Evolutionary conservation across 2,888 invertebrate species (phyloP).

Genomic region (Ptycholaimellus sp.): DNA sequence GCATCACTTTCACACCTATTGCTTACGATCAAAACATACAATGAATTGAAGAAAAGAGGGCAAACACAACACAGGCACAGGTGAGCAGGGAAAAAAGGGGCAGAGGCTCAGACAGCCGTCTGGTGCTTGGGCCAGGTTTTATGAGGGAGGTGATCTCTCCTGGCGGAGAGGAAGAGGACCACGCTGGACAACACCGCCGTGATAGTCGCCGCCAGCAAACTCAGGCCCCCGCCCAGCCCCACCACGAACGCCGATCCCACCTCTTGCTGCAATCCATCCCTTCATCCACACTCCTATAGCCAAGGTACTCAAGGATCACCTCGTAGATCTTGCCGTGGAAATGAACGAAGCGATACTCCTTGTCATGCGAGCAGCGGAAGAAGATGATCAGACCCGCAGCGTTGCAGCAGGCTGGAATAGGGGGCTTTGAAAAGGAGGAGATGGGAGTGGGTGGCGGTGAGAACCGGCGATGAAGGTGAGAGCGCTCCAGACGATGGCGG

Average conservation of each 20-base stretch:
- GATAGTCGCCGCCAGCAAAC: conserved; percentile 9
- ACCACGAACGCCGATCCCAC: conserved; percentile 11
- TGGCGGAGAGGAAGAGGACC: conserved; percentile 9
- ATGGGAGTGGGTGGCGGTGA: too few species aligned
- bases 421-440: too few species aligned
- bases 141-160: conserved; percentile 6
- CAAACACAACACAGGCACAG: too few species aligned
- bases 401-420: too few species aligned
- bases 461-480: conserved; percentile 8
- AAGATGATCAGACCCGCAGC: too few species aligned
- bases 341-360: too few species aligned
- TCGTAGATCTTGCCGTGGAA: too few species aligned
- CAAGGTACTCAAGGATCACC: neutral
- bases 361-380: too few species aligned
- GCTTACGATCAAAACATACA: too few species aligned
- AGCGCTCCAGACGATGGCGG: conserved; percentile 10
- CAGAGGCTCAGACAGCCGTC: conserved; percentile 3
- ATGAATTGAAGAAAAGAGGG: too few species aligned
- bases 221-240: conserved; percentile 6
- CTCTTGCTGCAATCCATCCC: conserved; percentile 8
- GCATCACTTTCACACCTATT: too few species aligned
- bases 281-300: neutral
- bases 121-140: conserved; percentile 2
- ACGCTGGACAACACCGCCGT: conserved; percentile 8
- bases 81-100: too few species aligned